These are phyloP conservation scores for Pseudopipra pipra DNA, from an alignment of 2,113 vertebrate species.

Conservation along the genomic window DNA sequence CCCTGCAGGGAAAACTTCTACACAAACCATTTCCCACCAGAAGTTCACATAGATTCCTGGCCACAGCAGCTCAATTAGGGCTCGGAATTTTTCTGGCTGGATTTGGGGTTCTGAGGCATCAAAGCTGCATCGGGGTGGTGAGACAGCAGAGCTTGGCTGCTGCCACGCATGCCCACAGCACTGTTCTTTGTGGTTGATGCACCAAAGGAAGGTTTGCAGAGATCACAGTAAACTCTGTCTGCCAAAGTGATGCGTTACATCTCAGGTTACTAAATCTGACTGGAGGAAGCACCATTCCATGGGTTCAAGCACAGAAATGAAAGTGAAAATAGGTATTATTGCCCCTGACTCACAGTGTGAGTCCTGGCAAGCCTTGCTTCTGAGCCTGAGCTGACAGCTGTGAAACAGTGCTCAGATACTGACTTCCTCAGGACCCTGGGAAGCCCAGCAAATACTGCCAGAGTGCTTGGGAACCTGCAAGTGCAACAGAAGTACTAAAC, in stretches of 20 bases:
- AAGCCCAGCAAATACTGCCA: not conserved
- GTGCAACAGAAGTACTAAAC: not conserved
- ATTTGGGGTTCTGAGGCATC: not conserved
- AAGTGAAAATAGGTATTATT: not conserved
- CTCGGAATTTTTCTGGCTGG: not conserved
- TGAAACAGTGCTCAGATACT: not conserved
- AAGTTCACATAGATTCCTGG: not conserved
- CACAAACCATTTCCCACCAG: not conserved
- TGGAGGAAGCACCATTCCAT: not conserved
- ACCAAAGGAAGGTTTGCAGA: constrained; percentile 5
- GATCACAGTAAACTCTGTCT: not conserved
- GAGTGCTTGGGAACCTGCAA: not conserved
- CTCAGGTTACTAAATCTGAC: constrained; percentile 6
- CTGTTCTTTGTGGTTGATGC: not conserved
- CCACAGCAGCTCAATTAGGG: not conserved
- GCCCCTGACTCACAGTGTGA: not conserved
- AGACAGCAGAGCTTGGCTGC: not conserved
- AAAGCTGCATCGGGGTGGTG: not conserved
- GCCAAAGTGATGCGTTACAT: not conserved
- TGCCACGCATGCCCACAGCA: not conserved
- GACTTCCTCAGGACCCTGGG: not conserved
- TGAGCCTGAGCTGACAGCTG: not conserved
- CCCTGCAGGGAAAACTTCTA: not conserved
- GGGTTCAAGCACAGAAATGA: constrained; percentile 16
- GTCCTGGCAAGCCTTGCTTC: not conserved